Evolutionary conservation across 2,797 vertebrate species (phyloP), one percentile per base, ranked within the genome.

Genomic region (Pipistrellus pipistrellus): DNA sequence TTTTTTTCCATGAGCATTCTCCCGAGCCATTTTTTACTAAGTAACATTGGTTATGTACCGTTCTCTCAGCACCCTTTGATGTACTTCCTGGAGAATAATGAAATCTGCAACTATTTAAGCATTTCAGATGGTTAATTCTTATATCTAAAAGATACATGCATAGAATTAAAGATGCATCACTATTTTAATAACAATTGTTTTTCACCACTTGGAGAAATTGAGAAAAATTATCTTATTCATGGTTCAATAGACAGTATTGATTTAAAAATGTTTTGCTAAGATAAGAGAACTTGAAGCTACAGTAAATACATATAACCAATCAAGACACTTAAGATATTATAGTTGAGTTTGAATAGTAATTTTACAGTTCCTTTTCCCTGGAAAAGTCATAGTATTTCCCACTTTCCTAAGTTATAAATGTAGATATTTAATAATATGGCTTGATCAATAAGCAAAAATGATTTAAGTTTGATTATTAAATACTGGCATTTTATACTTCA

Each of bases 211-310:
- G 1, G 27, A 84, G 25, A 57, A 80, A 21, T 75, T 75, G 76
- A 81, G 77, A 62, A 72, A 35, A 59, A 38, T 88, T 75, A 44
- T 8, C 41, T 78, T 75, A 38, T 38, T 62, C 11, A 77, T 51
- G 13, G 48, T 57, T 85, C 20, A 59, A 27, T 73, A 51, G 44
- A 80, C 20, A 62, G 27, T 44, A 71, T 51, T 88, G 21, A 94
- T 72, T 77, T 15, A 89, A 68, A 84, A 91, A 53, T 69, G 4
- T 46, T 88, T 73, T 72, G 17, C 57, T 76, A 78, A 91, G 13
- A 73, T 55, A n/a, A 76, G 27, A 75, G 30, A 12, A 64, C 2
- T 20, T 91, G 35, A 62, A 83, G 17, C 69, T 83, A 64, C 0
- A 80, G 20, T 27, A 57, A 80, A 82, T 57, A 12, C 2, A 5